Conservation (phyloP, 2,113 vertebrate species). For the Genyomyrus donnyi region DNA sequence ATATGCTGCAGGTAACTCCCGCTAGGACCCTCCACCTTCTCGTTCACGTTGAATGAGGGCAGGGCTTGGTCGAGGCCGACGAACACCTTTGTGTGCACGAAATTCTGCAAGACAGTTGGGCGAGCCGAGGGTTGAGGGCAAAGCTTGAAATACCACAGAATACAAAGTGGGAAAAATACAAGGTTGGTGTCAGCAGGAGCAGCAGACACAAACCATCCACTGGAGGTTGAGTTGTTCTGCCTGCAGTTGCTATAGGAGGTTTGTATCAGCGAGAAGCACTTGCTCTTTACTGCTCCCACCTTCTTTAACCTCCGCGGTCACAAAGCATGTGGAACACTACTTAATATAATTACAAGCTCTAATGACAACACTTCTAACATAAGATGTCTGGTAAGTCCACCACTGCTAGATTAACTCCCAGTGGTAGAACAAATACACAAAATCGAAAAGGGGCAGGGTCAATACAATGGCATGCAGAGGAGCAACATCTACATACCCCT, state of each 20-base stretch:
- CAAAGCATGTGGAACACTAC: not conserved
- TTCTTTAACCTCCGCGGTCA: conserved; percentile 55
- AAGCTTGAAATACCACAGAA: not conserved
- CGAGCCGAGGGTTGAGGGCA: not conserved
- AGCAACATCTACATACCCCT: conserved; percentile 48
- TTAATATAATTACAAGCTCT: not conserved
- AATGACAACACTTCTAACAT: not conserved
- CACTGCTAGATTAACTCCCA: not conserved
- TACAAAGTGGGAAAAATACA: not conserved
- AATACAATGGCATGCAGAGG: not conserved
- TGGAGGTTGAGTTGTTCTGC: conserved; percentile 48
- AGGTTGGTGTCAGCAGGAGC: conserved; percentile 53
- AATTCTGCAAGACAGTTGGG: conserved; percentile 65
- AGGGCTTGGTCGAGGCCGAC: conserved; percentile 86
- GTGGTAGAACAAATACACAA: not conserved
- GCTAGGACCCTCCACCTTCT: conserved; percentile 87
- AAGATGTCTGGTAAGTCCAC: not conserved
- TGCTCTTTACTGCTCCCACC: conserved; percentile 52
- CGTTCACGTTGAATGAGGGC: conserved; percentile 81
- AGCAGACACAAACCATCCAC: conserved; percentile 42
- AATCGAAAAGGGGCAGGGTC: not conserved
- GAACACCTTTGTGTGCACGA: conserved; percentile 96
- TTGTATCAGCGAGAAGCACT: conserved; percentile 57
- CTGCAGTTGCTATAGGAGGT: conserved; percentile 62
- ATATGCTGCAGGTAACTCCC: conserved; percentile 93